Evolutionary conservation across 2,888 invertebrate genomes (phyloP).

Genomic region (Dyspetes luteomarginatus): DNA sequence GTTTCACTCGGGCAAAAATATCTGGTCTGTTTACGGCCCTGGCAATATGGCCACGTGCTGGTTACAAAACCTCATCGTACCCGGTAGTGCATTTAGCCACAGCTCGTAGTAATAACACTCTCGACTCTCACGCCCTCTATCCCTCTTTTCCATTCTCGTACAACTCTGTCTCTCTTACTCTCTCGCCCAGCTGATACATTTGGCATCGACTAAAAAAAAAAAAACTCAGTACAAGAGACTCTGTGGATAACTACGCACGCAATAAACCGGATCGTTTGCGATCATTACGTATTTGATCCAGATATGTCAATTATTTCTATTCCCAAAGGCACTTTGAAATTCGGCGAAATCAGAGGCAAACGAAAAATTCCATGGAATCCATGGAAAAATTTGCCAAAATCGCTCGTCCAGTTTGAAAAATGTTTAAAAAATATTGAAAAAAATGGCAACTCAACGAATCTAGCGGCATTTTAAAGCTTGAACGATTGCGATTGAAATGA

Average conservation of each 20-base stretch:
- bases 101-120: constrained; percentile 57
- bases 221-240: background rate
- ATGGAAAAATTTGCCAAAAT: too few species aligned
- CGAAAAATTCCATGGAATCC: too few species aligned
- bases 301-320: too few species aligned
- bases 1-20: constrained; percentile 63
- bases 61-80: constrained; percentile 4
- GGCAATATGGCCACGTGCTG: constrained; percentile 45
- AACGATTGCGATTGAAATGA: too few species aligned
- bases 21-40: constrained; percentile 63
- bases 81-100: constrained; percentile 46
- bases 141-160: constrained; percentile 19
- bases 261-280: constrained; percentile 41
- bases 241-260: constrained; percentile 40
- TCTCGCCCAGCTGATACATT: constrained; percentile 47
- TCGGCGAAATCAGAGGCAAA: background rate
- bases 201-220: constrained; percentile 23
- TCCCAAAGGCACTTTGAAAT: too few species aligned
- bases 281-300: constrained; percentile 26
- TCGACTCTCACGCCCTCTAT: constrained; percentile 39
- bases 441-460: too few species aligned
- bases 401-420: too few species aligned
- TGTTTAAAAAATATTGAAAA: too few species aligned
- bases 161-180: background rate
- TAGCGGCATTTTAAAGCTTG: too few species aligned